Percentiles rank a stretch among this genome's conserved stretches.
These are phyloP conservation scores for Theonella swinhoei DNA, from an alignment of 37 sponge, comb jelly and placozoan species.

Conservation along the genomic window DNA sequence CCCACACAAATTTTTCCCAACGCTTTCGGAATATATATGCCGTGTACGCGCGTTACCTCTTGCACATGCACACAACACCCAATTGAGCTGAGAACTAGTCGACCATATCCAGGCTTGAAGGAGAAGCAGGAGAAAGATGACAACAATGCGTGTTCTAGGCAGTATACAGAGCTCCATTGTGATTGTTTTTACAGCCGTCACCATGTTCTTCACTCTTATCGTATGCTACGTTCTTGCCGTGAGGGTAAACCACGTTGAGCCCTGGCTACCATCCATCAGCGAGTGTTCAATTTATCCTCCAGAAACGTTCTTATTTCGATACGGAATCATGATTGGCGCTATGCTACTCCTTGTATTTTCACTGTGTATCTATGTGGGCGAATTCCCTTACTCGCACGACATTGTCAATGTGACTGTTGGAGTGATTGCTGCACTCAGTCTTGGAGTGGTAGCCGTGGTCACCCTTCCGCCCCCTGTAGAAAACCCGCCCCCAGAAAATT, in stretches of 20 bases:
- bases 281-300: conserved; percentile 79
- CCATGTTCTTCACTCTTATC: conserved; percentile 50
- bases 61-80: no score
- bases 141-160: conserved; percentile 40
- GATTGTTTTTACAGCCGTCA: conserved; percentile 35
- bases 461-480: no score
- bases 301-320: conserved; percentile 77
- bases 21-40: no score
- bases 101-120: no score
- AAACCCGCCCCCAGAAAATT: no score
- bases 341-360: conserved; percentile 41
- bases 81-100: no score
- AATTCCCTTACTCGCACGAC: conserved; percentile 22
- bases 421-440: conserved; percentile 37
- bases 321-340: conserved; percentile 66
- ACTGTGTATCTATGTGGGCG: conserved; percentile 31
- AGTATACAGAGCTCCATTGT: conserved; percentile 2
- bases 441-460: conserved; percentile 67
- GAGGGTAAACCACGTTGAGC: conserved; percentile 55
- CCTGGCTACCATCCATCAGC: conserved; percentile 89
- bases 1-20: no score
- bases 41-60: no score
- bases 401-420: conserved; percentile 35
- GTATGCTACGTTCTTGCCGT: conserved; percentile 82
- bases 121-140: no score